A percentile compares a stretch with the other conserved stretches of the same genome.
These are phyloP conservation scores for Pristionchus mayeri DNA, from an alignment of 2,888 invertebrate species.

Conservation along the genomic window DNA sequence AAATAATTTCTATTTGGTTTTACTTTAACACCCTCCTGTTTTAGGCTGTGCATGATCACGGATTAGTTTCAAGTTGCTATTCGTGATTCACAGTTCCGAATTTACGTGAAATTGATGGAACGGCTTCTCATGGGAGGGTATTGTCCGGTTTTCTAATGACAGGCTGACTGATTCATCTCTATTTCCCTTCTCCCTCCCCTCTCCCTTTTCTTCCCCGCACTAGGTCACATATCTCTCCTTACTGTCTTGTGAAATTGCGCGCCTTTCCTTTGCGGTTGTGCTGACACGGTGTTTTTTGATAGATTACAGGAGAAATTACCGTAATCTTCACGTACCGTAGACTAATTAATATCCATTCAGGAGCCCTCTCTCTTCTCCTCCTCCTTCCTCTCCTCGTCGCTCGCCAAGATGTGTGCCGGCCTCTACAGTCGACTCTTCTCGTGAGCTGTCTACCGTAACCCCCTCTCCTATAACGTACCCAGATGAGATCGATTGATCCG, in stretches of 20 bases:
- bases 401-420: not conserved
- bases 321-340: not conserved
- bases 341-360: conserved; percentile 1
- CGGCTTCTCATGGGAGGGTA: not conserved
- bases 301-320: not conserved
- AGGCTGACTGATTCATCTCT: conserved; percentile 16
- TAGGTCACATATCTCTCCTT: not conserved
- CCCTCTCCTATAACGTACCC: too few species aligned
- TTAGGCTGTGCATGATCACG: too few species aligned
- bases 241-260: conserved; percentile 10
- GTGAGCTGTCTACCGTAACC: not conserved
- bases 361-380: not conserved
- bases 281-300: not conserved
- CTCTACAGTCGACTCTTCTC: conserved; percentile 7
- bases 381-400: too few species aligned
- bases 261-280: not conserved
- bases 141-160: not conserved
- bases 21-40: too few species aligned
- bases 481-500: not conserved
- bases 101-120: not conserved
- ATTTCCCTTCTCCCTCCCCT: too few species aligned
- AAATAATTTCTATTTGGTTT: too few species aligned
- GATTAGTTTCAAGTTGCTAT: too few species aligned
- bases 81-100: not conserved
- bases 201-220: not conserved